Conservation (phyloP, 2,113 vertebrate genomes). For the Phrynosoma blainvillii region DNA sequence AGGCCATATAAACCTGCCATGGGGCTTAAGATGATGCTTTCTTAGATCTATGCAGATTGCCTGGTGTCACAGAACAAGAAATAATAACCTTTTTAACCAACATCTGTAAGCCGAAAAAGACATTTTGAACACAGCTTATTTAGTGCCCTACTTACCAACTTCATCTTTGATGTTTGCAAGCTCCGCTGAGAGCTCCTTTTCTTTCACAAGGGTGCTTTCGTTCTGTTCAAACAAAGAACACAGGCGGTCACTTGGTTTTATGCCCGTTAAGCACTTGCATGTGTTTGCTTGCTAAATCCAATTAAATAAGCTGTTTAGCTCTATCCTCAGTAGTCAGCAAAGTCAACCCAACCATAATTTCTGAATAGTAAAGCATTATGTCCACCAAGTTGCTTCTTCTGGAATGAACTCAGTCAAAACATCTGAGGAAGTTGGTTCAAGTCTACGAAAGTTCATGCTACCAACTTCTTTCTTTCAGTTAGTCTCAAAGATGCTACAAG, state of each 20-base stretch:
- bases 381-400: not conserved
- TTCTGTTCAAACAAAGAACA: conserved; percentile 82
- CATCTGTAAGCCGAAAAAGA: conserved; percentile 43
- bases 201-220: conserved; percentile 88
- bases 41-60: not conserved
- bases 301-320: conserved; percentile 44
- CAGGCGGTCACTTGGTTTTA: conserved; percentile 55
- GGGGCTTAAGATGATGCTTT: conserved; percentile 3
- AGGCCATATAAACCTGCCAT: conserved; percentile 18
- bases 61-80: conserved; percentile 3
- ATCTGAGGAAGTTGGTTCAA: too few relatives aligned
- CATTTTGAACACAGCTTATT: conserved; percentile 31
- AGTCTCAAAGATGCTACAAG: too few relatives aligned
- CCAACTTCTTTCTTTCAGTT: too few relatives aligned
- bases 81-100: conserved; percentile 34
- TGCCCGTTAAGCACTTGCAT: conserved; percentile 56
- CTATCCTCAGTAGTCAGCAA: not conserved
- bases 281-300: conserved; percentile 59
- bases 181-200: conserved; percentile 89
- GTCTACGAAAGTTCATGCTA: too few relatives aligned
- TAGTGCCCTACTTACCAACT: conserved; percentile 88
- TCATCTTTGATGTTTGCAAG: conserved; percentile 95
- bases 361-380: not conserved
- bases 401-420: not conserved
- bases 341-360: not conserved